These are phyloP conservation scores for Amphilophus citrinellus DNA, from an alignment of 2,113 vertebrate species.

Conservation along the genomic window DNA sequence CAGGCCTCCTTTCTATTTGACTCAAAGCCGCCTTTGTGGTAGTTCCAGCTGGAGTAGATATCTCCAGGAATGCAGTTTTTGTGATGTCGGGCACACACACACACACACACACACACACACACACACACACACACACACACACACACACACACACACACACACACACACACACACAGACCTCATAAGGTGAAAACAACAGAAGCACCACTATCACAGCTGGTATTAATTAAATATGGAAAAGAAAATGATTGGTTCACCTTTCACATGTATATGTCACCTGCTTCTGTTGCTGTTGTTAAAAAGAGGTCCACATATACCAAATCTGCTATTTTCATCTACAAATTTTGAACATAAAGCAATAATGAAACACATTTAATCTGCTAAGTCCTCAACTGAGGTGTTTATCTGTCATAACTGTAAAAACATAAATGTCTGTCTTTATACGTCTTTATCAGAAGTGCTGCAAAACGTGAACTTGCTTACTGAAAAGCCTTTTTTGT, in stretches of 20 bases:
- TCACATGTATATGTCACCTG: neutral
- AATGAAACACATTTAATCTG: neutral
- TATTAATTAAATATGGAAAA: neutral
- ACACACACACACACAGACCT: no score
- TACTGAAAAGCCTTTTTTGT: neutral
- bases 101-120: no score
- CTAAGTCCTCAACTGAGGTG: neutral
- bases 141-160: no score
- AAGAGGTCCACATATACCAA: neutral
- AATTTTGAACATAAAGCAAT: neutral
- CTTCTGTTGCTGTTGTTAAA: neutral
- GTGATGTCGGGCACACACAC: neutral
- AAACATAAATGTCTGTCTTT: neutral
- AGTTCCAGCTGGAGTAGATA: neutral
- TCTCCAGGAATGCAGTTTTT: neutral
- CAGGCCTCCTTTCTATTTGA: neutral
- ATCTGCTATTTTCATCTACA: neutral
- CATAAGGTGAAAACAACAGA: no score
- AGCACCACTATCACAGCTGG: neutral
- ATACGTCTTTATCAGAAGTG: neutral
- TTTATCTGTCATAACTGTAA: neutral
- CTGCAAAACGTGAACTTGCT: slow-evolving; percentile 10
- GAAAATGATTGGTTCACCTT: neutral
- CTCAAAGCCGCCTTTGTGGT: neutral
- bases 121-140: no score